Evolutionary conservation across 2,797 vertebrate genomes (phyloP).

Genomic region (Gymnocypris eckloni): DNA sequence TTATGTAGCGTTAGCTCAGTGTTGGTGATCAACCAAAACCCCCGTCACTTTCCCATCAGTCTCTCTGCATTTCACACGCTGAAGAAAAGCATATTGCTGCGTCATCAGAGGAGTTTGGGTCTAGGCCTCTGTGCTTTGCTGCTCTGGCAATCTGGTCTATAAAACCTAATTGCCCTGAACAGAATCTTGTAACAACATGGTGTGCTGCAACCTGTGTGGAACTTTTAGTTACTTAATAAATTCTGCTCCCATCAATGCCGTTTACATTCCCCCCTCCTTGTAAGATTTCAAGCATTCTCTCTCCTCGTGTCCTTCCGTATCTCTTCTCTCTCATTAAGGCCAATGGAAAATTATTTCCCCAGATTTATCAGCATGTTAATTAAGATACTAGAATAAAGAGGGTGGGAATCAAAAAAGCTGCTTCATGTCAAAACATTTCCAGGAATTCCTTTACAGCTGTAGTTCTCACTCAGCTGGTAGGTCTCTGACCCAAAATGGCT

Average conservation of each 20-base stretch:
- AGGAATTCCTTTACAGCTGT: conserved; percentile 46
- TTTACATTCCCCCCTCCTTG: background rate
- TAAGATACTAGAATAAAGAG: conserved; percentile 56
- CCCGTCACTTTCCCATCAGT: background rate
- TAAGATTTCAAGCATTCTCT: conserved; percentile 23
- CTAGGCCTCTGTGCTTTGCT: conserved; percentile 57
- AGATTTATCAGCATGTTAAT: conserved; percentile 60
- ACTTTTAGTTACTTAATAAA: conserved; percentile 61
- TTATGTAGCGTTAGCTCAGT: background rate
- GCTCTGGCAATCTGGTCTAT: conserved; percentile 69
- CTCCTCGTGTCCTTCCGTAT: background rate
- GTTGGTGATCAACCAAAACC: conserved; percentile 27
- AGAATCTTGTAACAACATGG: conserved; percentile 65
- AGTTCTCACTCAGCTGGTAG: conserved; percentile 13
- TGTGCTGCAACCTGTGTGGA: conserved; percentile 59
- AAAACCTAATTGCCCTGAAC: conserved; percentile 74
- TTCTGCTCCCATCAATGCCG: conserved; percentile 40
- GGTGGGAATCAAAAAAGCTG: conserved; percentile 53
- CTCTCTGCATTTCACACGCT: conserved; percentile 18
- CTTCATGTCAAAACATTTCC: conserved; percentile 48
- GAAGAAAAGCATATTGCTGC: conserved; percentile 17
- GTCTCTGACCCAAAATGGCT: background rate
- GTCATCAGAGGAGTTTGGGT: conserved; percentile 57
- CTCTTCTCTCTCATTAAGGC: conserved; percentile 61
- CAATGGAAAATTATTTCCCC: conserved; percentile 69